Base-by-base conservation (phyloP, 2,113 vertebrate species). In the Ictalurus punctatus region DNA sequence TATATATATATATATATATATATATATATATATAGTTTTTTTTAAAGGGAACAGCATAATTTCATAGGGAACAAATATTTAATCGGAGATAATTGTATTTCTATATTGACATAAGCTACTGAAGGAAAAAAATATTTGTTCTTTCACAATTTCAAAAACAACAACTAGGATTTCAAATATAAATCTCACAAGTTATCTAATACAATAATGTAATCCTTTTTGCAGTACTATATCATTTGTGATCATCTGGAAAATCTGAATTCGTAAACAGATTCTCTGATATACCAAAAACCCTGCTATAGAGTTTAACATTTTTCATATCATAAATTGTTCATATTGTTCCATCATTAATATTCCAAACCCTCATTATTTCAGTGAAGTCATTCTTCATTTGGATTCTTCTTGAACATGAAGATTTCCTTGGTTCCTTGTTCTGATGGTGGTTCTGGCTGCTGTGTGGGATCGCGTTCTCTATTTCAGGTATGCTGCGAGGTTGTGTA, bases 401-500 rank as follows among this genome's bases (percentile, higher is more conserved):
- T 67, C 59, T 48, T 67, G 25, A 56, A 12, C 54, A 71, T 34
- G 9, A 54, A 34, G 16, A 30, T 67, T 40, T 17, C 13, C 0
- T 12, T 4, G 25, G 34, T 10, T 84, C 14, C 34, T 25, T 85
- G 40, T 37, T 37, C 37, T 67, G 59, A n/a, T 37, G 58, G 21
- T 37, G 40, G 40, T 27, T 34, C 71, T 65, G 27, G 56, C 67
- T 48, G 80, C 44, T 83, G 81, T 79, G 84, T 81, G 79, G 69
- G 48, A 30, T 63, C 78, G 54, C 52, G 37, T 82, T 40, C 30
- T 71, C 80, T 85, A 87, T 86, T 86, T 90, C 71, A 88, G 76
- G 84, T 88, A 85, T 81, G 80, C 79, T 40, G 80, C 19, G 59
- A 79, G 85, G 58, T 86, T 83, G 52, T 89, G 85, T 86, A 81